These are phyloP conservation scores for Epinotia demarniana DNA, from an alignment of 2,888 invertebrate species.

Conservation along the genomic window DNA sequence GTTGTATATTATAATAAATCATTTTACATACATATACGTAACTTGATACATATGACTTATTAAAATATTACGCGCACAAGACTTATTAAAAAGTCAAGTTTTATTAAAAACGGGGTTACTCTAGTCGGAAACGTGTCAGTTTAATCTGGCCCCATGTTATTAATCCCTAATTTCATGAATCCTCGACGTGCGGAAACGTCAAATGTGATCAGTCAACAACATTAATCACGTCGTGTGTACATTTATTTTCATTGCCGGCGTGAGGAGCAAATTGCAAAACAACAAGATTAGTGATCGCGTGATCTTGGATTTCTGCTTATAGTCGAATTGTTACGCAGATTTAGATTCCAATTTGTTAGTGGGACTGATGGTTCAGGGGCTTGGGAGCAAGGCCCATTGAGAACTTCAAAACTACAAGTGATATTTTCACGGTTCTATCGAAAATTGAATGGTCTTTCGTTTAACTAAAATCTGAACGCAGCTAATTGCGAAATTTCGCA, in stretches of 20 bases:
- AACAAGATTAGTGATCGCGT: background rate
- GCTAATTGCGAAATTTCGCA: too few relatives aligned
- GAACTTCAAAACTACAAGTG: too few relatives aligned
- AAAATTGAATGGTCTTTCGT: too few relatives aligned
- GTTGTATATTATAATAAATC: too few relatives aligned
- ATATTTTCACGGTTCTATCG: too few relatives aligned
- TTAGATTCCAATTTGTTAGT: too few relatives aligned
- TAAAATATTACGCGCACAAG: too few relatives aligned
- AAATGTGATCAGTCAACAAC: constrained; percentile 10
- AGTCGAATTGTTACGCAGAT: background rate
- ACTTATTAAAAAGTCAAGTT: too few relatives aligned
- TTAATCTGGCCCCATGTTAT: background rate
- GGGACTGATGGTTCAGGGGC: background rate
- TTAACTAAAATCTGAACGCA: too few relatives aligned
- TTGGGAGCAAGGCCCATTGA: too few relatives aligned
- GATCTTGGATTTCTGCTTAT: background rate
- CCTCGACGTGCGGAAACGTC: background rate
- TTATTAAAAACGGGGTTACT: background rate
- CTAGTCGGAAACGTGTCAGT: background rate
- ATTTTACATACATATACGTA: too few relatives aligned
- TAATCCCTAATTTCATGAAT: constrained; percentile 7
- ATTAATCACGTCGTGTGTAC: constrained; percentile 6
- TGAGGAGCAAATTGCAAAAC: constrained; percentile 4
- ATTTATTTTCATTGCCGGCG: constrained; percentile 11
- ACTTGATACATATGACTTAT: too few relatives aligned